A percentile compares a stretch with the other conserved stretches of the same genome.
These are phyloP conservation scores for Amazona vittata DNA, from an alignment of 2,113 vertebrate species.

Conservation along the genomic window DNA sequence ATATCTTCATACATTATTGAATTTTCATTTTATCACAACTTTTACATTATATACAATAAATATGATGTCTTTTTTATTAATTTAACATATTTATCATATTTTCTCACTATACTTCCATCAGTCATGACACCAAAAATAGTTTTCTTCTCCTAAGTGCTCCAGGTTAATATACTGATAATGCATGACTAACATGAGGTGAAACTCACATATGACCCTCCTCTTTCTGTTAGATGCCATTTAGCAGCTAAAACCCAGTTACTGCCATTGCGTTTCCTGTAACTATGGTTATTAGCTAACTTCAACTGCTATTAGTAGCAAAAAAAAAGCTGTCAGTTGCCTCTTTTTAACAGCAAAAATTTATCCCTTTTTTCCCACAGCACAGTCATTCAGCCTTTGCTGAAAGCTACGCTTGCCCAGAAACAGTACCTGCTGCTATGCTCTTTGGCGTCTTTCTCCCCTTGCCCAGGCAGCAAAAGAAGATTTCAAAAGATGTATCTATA, in stretches of 20 bases:
- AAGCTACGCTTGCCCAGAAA: background rate
- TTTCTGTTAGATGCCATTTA: background rate
- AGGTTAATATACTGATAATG: background rate
- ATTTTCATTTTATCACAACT: background rate
- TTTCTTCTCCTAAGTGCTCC: background rate
- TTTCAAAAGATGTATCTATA: background rate
- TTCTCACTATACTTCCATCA: background rate
- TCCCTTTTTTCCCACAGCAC: background rate
- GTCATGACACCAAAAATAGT: background rate
- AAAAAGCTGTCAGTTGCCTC: background rate
- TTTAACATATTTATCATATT: background rate
- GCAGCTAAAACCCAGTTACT: background rate
- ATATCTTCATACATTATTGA: background rate
- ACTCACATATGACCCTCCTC: background rate
- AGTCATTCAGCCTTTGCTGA: background rate
- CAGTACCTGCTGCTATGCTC: background rate
- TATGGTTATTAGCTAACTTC: slow-evolving; percentile 7
- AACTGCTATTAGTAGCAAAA: background rate
- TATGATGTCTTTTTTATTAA: background rate
- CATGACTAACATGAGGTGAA: background rate
- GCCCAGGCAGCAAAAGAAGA: background rate
- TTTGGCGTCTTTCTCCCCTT: background rate
- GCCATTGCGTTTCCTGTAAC: background rate
- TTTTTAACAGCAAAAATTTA: background rate
- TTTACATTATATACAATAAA: background rate